These are phyloP conservation scores for Nothocercus julius DNA, from an alignment of 2,113 vertebrate species.

Conservation along the genomic window DNA sequence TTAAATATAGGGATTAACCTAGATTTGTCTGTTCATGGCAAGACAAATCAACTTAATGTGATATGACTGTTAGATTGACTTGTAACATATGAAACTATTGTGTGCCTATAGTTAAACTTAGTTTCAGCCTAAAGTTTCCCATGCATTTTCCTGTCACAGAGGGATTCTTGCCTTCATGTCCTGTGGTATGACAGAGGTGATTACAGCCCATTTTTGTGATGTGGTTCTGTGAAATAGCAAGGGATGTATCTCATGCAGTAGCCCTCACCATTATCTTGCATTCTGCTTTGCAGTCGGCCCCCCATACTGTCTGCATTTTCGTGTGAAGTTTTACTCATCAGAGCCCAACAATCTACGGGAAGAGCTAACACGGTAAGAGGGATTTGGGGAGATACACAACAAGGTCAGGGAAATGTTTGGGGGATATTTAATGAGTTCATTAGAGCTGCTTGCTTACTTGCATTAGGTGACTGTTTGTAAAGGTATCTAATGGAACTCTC, in stretches of 20 bases:
- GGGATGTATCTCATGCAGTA: neutral
- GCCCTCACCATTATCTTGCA: neutral
- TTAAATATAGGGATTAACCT: slow-evolving; percentile 43
- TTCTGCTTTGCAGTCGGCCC: slow-evolving; percentile 85
- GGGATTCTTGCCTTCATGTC: neutral
- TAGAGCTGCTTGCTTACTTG: neutral
- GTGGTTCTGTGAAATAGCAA: neutral
- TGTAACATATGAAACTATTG: neutral
- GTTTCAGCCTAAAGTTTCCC: neutral
- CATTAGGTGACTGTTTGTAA: neutral
- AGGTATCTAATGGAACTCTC: neutral
- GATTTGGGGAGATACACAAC: neutral
- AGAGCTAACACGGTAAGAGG: slow-evolving; percentile 90
- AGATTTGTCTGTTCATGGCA: neutral
- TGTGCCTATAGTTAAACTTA: neutral
- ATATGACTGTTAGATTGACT: neutral
- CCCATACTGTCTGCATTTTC: slow-evolving; percentile 96
- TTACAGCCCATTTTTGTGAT: neutral
- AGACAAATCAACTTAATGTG: neutral
- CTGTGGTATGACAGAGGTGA: neutral
- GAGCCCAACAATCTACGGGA: slow-evolving; percentile 98
- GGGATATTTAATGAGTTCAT: neutral
- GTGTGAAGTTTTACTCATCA: slow-evolving; percentile 98
- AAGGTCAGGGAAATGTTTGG: neutral
- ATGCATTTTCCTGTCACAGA: neutral